Base-by-base conservation (phyloP, 2,888 invertebrate species). In the Andrena bucephala region DNA sequence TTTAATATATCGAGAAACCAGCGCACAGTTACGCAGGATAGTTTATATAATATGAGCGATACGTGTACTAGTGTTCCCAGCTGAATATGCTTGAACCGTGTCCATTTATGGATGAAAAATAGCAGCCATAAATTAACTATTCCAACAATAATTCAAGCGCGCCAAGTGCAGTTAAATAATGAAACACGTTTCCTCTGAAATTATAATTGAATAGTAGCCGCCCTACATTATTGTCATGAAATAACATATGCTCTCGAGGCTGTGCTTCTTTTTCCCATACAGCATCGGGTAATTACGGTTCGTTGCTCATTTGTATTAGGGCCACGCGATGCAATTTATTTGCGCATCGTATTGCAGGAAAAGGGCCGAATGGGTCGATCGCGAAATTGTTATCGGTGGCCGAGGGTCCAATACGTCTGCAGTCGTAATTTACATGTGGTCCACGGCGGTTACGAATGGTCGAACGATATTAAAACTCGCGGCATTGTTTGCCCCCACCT, bases 311-410 rank as follows among this genome's bases (percentile, higher is more conserved):
- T 79, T 81, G 78, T 70, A 42, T 59, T 52, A 33, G 13, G 52
- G 10, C 33, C n/a, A 42, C 52, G 7, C 2, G 57, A 10, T 8
- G 33, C 73, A 72, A 77, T 83, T 83, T 77, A 73, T 70, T 70
- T 29, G 63, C 31, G 27, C 57, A 60, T 74, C 42, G 68, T 33
- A 27, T n/a, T 69, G 59, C 33, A 16, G 67, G 65, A 57, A 76
- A 81, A 48, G 62, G 20, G 16, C 24, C 24, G 31, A 65, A 65
- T 66, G 29, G 36, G 59, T n/a, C 36, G 70, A 73, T 69, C 66
- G 66, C 31, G 67, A 72, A 77, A 85, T 80, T 83, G 62, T 80
- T 81, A 78, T 80, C 60, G 68, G 54, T 57, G 59, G 42, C 50
- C 33, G 31, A 54, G 42, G 70, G 10, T 20, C 57, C 59, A 42